A percentile compares a stretch with the other conserved stretches of the same genome.
Conservation (phyloP, 2,888 invertebrate genomes). For the Pelosia muscerda region DNA sequence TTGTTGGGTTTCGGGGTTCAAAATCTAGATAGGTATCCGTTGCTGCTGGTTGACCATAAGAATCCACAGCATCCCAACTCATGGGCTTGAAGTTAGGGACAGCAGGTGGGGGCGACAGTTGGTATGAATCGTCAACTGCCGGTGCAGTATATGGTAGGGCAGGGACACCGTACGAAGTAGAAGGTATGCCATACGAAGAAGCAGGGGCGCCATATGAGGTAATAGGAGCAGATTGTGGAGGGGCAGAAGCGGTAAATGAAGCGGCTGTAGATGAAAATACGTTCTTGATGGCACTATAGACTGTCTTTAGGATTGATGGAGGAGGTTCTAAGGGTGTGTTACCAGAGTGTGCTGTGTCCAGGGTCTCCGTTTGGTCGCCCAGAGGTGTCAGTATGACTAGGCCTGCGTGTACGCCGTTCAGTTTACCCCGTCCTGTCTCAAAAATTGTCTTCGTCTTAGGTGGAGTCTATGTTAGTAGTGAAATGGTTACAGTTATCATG, state of each 20-base stretch:
- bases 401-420: constrained; percentile 81
- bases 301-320: constrained; percentile 73
- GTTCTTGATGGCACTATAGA: constrained; percentile 78
- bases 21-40: constrained; percentile 71
- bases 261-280: constrained; percentile 61
- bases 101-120: constrained; percentile 70
- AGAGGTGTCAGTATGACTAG: constrained; percentile 80
- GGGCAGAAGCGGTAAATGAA: constrained; percentile 39
- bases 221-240: constrained; percentile 10
- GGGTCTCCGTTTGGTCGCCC: constrained; percentile 65
- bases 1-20: constrained; percentile 65
- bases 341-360: constrained; percentile 62
- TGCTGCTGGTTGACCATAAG: constrained; percentile 79
- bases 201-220: constrained; percentile 1
- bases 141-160: constrained; percentile 15
- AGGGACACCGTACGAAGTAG: constrained; percentile 6
- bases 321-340: constrained; percentile 78
- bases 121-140: constrained; percentile 51
- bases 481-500: constrained; percentile 16
- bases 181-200: background rate
- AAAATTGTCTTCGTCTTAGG: constrained; percentile 60
- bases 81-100: constrained; percentile 71
- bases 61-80: constrained; percentile 78
- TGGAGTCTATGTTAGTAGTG: constrained; percentile 53
- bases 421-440: constrained; percentile 83